phyloP scores from a whole-genome alignment of 2,888 invertebrate species.

The Sminthurides aquaticus region DNA sequence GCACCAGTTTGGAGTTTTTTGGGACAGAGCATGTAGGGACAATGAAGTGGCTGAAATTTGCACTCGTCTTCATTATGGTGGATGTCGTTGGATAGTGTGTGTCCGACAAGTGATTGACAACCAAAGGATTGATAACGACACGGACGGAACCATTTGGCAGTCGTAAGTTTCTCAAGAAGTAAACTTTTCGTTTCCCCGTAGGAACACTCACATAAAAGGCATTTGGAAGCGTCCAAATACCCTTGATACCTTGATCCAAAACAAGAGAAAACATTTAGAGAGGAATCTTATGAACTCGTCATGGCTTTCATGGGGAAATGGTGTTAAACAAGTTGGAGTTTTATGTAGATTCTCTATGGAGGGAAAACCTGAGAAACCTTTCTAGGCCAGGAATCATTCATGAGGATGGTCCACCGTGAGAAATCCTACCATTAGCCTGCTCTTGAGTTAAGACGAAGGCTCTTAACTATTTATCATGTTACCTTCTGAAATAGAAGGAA shows the following conservation, averaged over 20 bases:
- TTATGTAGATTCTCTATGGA: too few relatives aligned
- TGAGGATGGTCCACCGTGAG: too few relatives aligned
- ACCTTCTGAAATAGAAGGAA: too few relatives aligned
- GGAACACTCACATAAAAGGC: slow-evolving; percentile 19
- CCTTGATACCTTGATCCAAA: slow-evolving; percentile 9
- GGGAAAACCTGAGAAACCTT: neutral
- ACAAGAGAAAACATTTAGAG: too few relatives aligned
- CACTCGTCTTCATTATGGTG: slow-evolving; percentile 18
- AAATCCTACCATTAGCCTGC: too few relatives aligned
- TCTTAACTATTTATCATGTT: too few relatives aligned
- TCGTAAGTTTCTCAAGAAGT: slow-evolving; percentile 19
- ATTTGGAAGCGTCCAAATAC: slow-evolving; percentile 16
- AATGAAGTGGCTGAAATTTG: slow-evolving; percentile 15
- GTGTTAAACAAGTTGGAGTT: too few relatives aligned
- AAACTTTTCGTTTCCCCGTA: slow-evolving; percentile 23
- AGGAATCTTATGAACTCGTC: too few relatives aligned
- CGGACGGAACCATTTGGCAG: slow-evolving; percentile 10
- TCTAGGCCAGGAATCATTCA: neutral
- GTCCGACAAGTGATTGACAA: slow-evolving; percentile 19
- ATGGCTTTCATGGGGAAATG: too few relatives aligned
- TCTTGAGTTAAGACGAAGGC: too few relatives aligned
- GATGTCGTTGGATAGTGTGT: neutral
- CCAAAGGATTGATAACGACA: slow-evolving; percentile 16
- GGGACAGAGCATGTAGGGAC: slow-evolving; percentile 21
- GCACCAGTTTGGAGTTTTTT: slow-evolving; percentile 14